phyloP scores from a whole-genome alignment of 2,797 vertebrate species.

The Fratercula arctica region DNA sequence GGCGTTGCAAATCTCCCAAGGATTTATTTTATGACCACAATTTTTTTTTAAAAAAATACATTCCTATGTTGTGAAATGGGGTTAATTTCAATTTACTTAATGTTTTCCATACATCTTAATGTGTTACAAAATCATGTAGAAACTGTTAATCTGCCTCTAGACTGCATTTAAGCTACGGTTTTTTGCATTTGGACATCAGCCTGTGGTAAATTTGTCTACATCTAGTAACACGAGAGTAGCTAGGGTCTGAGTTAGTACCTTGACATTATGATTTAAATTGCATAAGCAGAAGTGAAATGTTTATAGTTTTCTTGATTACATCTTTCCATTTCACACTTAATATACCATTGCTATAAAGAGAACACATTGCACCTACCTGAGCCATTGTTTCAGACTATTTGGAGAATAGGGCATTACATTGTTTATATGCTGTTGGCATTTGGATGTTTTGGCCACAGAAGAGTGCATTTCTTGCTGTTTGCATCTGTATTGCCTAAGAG shows the following conservation, averaged over 20 bases:
- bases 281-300: not conserved
- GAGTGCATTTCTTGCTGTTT: not conserved
- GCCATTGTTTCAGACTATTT: not conserved
- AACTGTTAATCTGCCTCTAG: not conserved
- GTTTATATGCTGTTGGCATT: not conserved
- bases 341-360: not conserved
- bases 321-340: slow-evolving; percentile 21
- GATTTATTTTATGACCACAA: not conserved
- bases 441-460: not conserved
- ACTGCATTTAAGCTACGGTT: not conserved
- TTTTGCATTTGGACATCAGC: not conserved
- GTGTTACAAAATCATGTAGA: not conserved
- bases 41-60: not conserved
- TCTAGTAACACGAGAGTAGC: not conserved
- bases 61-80: not conserved
- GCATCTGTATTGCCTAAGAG: not conserved
- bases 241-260: not conserved
- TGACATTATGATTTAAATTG: not conserved
- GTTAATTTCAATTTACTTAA: not conserved
- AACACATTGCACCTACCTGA: not conserved
- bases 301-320: slow-evolving; percentile 1
- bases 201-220: not conserved
- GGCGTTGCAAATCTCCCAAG: not conserved
- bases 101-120: not conserved
- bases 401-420: not conserved